Conservation (phyloP, 2,113 vertebrate genomes). For the Micronisus gabar region DNA sequence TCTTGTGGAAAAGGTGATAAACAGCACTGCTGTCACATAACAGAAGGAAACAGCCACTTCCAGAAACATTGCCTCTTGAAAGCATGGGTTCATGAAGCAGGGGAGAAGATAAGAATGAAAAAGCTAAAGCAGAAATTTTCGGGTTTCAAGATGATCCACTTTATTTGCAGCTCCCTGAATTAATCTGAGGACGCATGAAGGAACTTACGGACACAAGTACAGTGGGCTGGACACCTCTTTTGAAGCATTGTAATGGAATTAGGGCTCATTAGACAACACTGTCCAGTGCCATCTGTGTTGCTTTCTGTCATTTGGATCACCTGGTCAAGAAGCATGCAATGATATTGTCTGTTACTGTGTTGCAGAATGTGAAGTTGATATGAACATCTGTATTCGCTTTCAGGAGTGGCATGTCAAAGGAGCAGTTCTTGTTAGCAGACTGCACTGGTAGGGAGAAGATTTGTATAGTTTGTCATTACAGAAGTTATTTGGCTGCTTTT, state of each 20-base stretch:
- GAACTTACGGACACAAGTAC: neutral
- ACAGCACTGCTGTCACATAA: neutral
- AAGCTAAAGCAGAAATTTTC: neutral
- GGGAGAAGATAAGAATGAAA: neutral
- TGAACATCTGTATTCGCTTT: neutral
- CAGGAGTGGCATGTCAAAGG: neutral
- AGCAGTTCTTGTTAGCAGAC: neutral
- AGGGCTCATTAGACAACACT: neutral
- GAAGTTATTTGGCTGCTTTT: neutral
- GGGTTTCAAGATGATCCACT: neutral
- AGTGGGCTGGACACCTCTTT: neutral
- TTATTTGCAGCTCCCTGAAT: neutral
- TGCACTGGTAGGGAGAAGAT: neutral
- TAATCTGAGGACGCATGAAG: neutral
- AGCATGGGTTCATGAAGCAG: neutral
- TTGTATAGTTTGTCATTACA: neutral
- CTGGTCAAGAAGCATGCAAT: neutral
- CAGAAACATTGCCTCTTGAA: neutral
- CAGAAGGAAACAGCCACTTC: neutral
- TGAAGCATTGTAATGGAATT: neutral
- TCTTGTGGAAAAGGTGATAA: neutral
- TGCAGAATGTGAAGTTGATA: neutral
- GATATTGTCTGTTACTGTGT: neutral
- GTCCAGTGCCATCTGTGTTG: neutral
- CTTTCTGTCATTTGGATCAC: neutral